These are phyloP conservation scores for Chauna torquata DNA, from an alignment of 2,113 vertebrate genomes.

Conservation along the genomic window DNA sequence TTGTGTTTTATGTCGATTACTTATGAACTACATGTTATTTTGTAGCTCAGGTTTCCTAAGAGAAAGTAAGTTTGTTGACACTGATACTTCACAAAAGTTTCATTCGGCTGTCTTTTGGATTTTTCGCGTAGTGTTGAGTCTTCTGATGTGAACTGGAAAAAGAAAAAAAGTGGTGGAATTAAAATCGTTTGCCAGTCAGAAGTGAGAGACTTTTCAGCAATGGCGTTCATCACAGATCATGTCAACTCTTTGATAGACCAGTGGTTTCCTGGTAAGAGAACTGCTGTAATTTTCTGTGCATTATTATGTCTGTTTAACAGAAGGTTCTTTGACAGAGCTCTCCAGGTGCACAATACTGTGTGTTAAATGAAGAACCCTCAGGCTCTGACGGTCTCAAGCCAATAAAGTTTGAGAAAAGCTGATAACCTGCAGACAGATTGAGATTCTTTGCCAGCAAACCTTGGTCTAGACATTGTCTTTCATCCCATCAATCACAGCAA, in stretches of 20 bases:
- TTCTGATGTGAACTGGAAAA: conserved; percentile 95
- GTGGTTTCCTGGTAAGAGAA: conserved; percentile 95
- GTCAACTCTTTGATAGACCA: conserved; percentile 95
- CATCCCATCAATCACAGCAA: not conserved
- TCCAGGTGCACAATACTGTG: not conserved
- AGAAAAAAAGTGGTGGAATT: conserved; percentile 95
- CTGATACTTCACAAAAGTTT: not conserved
- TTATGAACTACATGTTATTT: not conserved
- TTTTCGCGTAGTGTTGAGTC: conserved; percentile 87
- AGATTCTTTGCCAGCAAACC: not conserved
- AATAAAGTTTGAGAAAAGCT: not conserved
- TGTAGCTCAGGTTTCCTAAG: not conserved
- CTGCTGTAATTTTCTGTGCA: not conserved
- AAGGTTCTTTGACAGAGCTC: conserved; percentile 6
- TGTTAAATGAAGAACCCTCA: conserved; percentile 23
- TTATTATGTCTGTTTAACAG: not conserved
- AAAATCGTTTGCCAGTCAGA: conserved; percentile 96
- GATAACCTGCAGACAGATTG: conserved; percentile 2
- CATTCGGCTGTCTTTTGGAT: not conserved
- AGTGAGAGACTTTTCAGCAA: conserved; percentile 92
- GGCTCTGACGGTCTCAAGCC: not conserved
- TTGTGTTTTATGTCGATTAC: conserved; percentile 5
- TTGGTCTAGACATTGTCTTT: not conserved
- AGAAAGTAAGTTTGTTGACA: not conserved
- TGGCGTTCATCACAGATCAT: conserved; percentile 98